Percentiles rank a stretch among this genome's conserved stretches.
phyloP scores from a whole-genome alignment of 2,113 vertebrate species.

The Glareola pratincola region DNA sequence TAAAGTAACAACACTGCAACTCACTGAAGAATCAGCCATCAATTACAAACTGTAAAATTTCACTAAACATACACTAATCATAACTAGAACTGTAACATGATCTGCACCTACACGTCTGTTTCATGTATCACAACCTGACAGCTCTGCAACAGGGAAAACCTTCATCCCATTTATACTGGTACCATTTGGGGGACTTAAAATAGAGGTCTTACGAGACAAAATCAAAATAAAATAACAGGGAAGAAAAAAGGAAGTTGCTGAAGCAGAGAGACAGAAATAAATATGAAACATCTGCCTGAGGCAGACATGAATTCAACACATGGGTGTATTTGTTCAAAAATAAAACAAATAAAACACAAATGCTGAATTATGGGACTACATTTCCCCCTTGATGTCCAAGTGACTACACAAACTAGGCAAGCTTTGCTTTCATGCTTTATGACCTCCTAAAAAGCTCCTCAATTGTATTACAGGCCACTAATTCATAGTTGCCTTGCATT shows the following conservation, averaged over 20 bases:
- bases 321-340: background rate
- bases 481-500: background rate
- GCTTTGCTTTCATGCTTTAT: background rate
- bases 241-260: background rate
- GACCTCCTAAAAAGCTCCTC: background rate
- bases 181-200: background rate
- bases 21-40: background rate
- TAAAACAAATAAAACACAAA: background rate
- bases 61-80: background rate
- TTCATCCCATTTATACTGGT: background rate
- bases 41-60: background rate
- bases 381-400: background rate
- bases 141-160: background rate
- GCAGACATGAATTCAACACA: background rate
- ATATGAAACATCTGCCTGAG: background rate
- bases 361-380: background rate
- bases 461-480: background rate
- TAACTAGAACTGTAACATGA: background rate
- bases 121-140: background rate
- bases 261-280: background rate
- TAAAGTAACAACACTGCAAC: background rate
- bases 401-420: background rate
- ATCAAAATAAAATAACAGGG: background rate
- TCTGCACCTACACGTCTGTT: background rate
- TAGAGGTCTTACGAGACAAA: background rate